Conservation (phyloP, 2,797 vertebrate species). For the Picus viridis region DNA sequence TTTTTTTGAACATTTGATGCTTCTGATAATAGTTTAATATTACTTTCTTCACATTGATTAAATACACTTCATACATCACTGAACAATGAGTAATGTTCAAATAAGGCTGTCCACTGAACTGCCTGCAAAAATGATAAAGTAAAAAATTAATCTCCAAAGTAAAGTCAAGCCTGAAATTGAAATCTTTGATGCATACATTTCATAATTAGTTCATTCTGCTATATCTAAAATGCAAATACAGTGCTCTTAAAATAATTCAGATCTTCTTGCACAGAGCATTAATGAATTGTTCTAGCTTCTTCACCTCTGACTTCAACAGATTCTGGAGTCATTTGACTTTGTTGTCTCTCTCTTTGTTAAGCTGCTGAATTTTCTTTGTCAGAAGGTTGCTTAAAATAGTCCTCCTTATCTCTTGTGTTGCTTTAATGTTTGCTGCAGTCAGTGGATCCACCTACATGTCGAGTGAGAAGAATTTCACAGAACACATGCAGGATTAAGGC, state of each 20-base stretch:
- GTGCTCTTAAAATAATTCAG: constrained; percentile 72
- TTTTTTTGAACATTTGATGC: constrained; percentile 76
- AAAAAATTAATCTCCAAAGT: constrained; percentile 85
- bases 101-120: constrained; percentile 78
- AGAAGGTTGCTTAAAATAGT: not conserved
- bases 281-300: constrained; percentile 58
- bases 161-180: constrained; percentile 89
- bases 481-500: not conserved
- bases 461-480: not conserved
- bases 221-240: constrained; percentile 76
- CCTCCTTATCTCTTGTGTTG: not conserved
- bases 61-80: constrained; percentile 82
- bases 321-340: not conserved
- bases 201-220: constrained; percentile 83
- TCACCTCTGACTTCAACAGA: constrained; percentile 3
- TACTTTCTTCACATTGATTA: constrained; percentile 82
- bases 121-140: constrained; percentile 83
- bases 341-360: not conserved
- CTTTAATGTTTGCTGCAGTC: not conserved
- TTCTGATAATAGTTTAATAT: constrained; percentile 80
- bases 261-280: constrained; percentile 52
- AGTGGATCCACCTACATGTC: not conserved
- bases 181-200: constrained; percentile 86
- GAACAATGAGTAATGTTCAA: constrained; percentile 81
- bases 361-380: not conserved